Evolutionary conservation across 2,113 vertebrate species (phyloP).

Genomic region (Silurus meridionalis): DNA sequence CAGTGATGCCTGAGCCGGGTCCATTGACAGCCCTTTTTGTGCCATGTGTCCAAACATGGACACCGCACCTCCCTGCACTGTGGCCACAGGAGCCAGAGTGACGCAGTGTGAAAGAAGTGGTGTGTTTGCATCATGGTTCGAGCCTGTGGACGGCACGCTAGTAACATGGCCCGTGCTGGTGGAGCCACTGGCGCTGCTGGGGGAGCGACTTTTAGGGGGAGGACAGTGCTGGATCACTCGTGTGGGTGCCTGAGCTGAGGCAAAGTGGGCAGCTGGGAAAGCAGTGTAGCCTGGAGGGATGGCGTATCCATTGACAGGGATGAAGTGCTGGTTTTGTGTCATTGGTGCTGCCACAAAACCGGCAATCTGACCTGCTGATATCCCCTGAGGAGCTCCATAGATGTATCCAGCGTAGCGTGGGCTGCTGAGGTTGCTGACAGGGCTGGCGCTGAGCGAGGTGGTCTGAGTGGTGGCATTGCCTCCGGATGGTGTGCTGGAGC

Average conservation of each 20-base stretch:
- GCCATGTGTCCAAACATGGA: constrained; percentile 84
- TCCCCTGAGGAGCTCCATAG: constrained; percentile 79
- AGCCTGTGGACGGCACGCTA: constrained; percentile 91
- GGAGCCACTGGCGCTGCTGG: constrained; percentile 96
- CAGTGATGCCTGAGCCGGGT: constrained; percentile 86
- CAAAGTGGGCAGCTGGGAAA: constrained; percentile 88
- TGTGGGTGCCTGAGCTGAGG: constrained; percentile 72
- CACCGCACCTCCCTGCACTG: constrained; percentile 72
- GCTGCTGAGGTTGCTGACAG: constrained; percentile 95
- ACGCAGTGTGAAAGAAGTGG: constrained; percentile 91
- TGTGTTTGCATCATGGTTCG: constrained; percentile 96
- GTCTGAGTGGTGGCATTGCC: constrained; percentile 98
- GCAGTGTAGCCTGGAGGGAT: constrained; percentile 94
- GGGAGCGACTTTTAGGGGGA: constrained; percentile 94
- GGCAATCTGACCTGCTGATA: constrained; percentile 84
- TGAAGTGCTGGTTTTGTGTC: constrained; percentile 88
- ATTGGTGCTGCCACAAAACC: constrained; percentile 81
- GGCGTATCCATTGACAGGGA: constrained; percentile 94
- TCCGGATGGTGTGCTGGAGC: constrained; percentile 93
- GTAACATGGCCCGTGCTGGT: constrained; percentile 97
- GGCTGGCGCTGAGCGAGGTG: constrained; percentile 95
- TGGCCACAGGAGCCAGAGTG: constrained; percentile 73
- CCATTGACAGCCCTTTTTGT: constrained; percentile 86
- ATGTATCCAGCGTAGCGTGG: constrained; percentile 90
- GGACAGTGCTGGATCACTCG: constrained; percentile 92